phyloP scores from a whole-genome alignment of 2,888 invertebrate species.

The Drosophila neotestacea region DNA sequence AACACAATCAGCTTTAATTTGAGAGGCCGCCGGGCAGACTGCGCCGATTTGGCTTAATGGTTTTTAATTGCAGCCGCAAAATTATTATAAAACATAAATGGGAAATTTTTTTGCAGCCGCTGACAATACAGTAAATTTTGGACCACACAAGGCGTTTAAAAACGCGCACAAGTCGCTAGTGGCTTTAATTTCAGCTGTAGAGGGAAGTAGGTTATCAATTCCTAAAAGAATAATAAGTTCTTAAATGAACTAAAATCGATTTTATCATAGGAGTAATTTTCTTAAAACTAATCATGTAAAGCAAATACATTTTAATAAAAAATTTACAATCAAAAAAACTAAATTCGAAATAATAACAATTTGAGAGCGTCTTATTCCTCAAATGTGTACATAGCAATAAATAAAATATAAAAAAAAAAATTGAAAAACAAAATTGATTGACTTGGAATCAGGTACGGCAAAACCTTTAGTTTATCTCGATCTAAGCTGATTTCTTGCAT shows the following conservation, averaged over 20 bases:
- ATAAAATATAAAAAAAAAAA: too few species aligned
- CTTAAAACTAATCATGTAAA: too few species aligned
- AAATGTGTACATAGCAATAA: too few species aligned
- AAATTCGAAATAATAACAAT: too few species aligned
- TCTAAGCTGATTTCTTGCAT: not conserved
- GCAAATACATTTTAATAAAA: too few species aligned
- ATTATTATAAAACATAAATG: slow-evolving; percentile 35
- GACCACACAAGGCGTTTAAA: slow-evolving; percentile 31
- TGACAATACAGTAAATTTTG: not conserved
- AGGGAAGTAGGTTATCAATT: not conserved
- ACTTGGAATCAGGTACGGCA: too few species aligned
- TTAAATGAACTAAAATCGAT: too few species aligned
- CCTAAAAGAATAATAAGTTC: too few species aligned
- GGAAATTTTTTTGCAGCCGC: slow-evolving; percentile 11
- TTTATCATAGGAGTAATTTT: too few species aligned
- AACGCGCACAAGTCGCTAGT: slow-evolving; percentile 5
- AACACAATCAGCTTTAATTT: slow-evolving; percentile 68
- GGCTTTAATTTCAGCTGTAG: not conserved
- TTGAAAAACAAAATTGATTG: too few species aligned
- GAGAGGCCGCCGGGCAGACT: slow-evolving; percentile 61
- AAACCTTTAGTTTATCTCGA: not conserved
- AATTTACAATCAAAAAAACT: too few species aligned
- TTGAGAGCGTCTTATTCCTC: too few species aligned
- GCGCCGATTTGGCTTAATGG: slow-evolving; percentile 70
- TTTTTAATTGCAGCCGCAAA: slow-evolving; percentile 68